Percentiles rank a stretch among this genome's conserved stretches.
phyloP scores from a whole-genome alignment of 2,113 vertebrate genomes.

The Deroptyus accipitrinus region DNA sequence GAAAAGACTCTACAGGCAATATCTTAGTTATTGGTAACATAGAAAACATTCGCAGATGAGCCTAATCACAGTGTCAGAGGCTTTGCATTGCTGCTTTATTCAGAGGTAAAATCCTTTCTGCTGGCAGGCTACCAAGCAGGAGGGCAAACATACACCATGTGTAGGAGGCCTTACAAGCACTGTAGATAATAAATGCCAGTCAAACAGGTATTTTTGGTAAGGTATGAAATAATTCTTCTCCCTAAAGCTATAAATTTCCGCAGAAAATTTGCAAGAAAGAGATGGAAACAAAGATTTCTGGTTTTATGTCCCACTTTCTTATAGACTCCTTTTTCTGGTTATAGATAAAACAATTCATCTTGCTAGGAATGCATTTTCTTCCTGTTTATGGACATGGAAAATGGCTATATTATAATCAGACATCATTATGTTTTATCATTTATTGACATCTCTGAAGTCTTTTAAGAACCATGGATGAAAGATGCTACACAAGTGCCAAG shows the following conservation, averaged over 20 bases:
- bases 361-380: background rate
- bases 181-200: background rate
- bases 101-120: background rate
- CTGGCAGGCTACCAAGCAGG: background rate
- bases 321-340: background rate
- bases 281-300: background rate
- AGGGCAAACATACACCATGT: background rate
- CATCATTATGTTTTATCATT: background rate
- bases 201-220: background rate
- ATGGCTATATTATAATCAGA: background rate
- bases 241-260: background rate
- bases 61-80: background rate
- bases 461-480: conserved; percentile 38
- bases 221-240: background rate
- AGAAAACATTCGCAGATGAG: background rate
- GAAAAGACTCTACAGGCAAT: background rate
- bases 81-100: background rate
- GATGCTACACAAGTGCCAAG: background rate
- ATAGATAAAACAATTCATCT: background rate
- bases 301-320: background rate
- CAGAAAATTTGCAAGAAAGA: background rate
- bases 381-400: background rate
- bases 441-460: conserved; percentile 33
- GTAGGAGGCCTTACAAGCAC: background rate
- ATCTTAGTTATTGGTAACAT: background rate